These are phyloP conservation scores for Anarsia innoxiella DNA, from an alignment of 2,888 invertebrate genomes.

Conservation along the genomic window DNA sequence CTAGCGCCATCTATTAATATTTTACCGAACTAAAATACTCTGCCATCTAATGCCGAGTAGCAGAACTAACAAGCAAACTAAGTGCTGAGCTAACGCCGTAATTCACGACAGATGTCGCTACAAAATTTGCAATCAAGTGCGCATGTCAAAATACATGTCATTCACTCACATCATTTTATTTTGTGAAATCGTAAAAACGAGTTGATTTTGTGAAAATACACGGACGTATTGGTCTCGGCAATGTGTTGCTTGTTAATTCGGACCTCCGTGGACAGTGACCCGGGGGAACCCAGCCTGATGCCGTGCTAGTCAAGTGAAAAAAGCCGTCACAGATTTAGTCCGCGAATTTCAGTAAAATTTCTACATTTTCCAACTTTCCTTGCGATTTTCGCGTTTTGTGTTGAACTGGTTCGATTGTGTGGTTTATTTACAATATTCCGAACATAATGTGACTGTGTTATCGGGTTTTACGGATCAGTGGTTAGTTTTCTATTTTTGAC, in stretches of 20 bases:
- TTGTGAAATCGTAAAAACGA: constrained; percentile 57
- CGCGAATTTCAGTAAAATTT: constrained; percentile 26
- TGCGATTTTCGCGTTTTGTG: constrained; percentile 35
- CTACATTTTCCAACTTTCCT: constrained; percentile 37
- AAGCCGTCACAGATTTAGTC: constrained; percentile 31
- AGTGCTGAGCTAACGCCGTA: neutral
- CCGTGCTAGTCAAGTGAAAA: constrained; percentile 34
- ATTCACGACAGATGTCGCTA: constrained; percentile 34
- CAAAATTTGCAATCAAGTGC: constrained; percentile 38
- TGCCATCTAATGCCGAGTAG: constrained; percentile 31
- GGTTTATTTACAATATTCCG: constrained; percentile 39
- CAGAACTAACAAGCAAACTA: constrained; percentile 3
- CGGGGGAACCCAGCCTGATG: constrained; percentile 23
- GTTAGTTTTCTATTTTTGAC: constrained; percentile 60
- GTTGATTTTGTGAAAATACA: constrained; percentile 56
- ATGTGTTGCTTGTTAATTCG: constrained; percentile 38
- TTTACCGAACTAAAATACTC: neutral
- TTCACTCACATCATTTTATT: constrained; percentile 64
- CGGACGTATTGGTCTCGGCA: constrained; percentile 44
- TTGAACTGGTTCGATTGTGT: constrained; percentile 25
- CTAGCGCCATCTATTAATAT: neutral
- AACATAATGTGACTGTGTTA: constrained; percentile 44
- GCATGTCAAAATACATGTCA: constrained; percentile 71
- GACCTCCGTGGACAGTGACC: constrained; percentile 39
- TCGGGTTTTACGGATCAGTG: constrained; percentile 36